A percentile compares a stretch with the other conserved stretches of the same genome.
These are phyloP conservation scores for Gymnarchus niloticus DNA, from an alignment of 2,113 vertebrate genomes.

Conservation along the genomic window DNA sequence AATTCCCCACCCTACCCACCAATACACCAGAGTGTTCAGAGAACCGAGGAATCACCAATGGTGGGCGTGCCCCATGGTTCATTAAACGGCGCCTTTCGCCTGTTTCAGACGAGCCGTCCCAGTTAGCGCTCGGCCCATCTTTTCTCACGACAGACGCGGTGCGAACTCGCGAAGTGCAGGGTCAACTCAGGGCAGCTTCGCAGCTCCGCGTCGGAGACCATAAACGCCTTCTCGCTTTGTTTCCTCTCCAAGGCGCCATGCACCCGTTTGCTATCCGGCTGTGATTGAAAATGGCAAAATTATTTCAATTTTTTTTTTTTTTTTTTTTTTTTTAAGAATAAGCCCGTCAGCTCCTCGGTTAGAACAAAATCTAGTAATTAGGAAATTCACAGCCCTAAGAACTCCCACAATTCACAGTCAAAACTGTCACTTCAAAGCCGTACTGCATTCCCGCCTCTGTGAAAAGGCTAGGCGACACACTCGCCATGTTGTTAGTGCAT, in stretches of 20 bases:
- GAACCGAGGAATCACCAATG: too few relatives aligned
- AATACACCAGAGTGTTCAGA: too few relatives aligned
- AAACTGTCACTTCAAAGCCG: background rate
- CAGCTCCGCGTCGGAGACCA: background rate
- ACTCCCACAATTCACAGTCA: background rate
- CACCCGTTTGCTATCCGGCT: background rate
- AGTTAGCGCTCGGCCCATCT: background rate
- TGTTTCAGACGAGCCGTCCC: background rate
- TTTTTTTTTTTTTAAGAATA: background rate
- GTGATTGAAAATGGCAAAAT: background rate
- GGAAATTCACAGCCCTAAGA: background rate
- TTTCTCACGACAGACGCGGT: background rate
- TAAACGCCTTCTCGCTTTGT: background rate
- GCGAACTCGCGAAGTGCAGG: background rate
- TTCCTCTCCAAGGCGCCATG: background rate
- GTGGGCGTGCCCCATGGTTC: background rate
- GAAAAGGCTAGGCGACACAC: background rate
- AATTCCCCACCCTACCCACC: slow-evolving; percentile 40
- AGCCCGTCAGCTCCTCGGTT: background rate
- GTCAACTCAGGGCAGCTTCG: background rate
- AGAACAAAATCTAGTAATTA: background rate
- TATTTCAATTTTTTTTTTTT: too few relatives aligned
- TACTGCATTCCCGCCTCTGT: background rate
- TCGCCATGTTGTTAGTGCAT: background rate
- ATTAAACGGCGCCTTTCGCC: background rate